phyloP scores from a whole-genome alignment of 2,888 invertebrate species.

The Lycia hirtaria region DNA sequence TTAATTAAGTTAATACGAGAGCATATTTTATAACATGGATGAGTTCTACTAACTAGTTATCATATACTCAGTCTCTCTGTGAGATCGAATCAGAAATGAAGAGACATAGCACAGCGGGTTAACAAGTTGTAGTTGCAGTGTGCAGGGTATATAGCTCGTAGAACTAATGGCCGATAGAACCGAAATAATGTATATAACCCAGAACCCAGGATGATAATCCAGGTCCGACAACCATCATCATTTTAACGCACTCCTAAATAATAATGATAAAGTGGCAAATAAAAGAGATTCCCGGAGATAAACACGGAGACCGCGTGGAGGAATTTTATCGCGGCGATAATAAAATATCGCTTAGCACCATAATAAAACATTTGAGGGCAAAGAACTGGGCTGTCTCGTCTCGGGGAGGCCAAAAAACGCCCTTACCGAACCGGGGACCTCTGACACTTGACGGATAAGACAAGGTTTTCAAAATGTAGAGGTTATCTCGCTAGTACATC shows the following conservation, averaged over 20 bases:
- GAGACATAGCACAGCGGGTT: too few species aligned
- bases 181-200: too few species aligned
- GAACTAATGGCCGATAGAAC: too few species aligned
- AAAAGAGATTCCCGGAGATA: constrained; percentile 75
- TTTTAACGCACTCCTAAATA: constrained; percentile 77
- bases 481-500: too few species aligned
- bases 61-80: too few species aligned
- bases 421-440: constrained; percentile 45
- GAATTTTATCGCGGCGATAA: constrained; percentile 72
- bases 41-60: too few species aligned
- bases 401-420: constrained; percentile 54
- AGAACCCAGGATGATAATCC: background rate
- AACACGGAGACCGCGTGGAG: constrained; percentile 58
- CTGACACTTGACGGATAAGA: constrained; percentile 20
- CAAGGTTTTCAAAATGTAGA: constrained; percentile 29
- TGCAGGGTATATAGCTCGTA: too few species aligned
- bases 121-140: too few species aligned
- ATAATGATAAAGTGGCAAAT: constrained; percentile 76
- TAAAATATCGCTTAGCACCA: constrained; percentile 77
- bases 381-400: constrained; percentile 58
- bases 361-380: constrained; percentile 60
- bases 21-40: too few species aligned
- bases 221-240: constrained; percentile 46
- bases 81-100: too few species aligned
- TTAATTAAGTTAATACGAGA: too few species aligned